Conservation (phyloP, 2,888 invertebrate genomes). For the Hypselothyrea guttata region DNA sequence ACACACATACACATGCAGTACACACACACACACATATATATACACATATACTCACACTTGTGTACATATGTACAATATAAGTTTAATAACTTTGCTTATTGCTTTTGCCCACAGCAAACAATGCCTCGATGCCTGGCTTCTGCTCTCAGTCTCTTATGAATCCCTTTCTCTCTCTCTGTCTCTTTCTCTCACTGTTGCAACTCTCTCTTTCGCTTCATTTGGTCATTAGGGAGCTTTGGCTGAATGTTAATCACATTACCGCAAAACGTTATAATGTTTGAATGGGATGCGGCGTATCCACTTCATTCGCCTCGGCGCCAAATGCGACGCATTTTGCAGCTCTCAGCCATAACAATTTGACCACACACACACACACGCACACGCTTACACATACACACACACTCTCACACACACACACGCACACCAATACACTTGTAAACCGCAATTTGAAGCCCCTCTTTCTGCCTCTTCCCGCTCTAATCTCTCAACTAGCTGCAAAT, state of each 20-base stretch:
- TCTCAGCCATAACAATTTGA: slow-evolving; percentile 69
- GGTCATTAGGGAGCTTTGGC: slow-evolving; percentile 63
- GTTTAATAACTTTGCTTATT: slow-evolving; percentile 71
- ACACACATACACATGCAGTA: neutral
- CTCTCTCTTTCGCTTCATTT: slow-evolving; percentile 9
- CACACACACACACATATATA: neutral
- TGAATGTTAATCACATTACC: slow-evolving; percentile 75
- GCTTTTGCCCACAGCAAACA: slow-evolving; percentile 33
- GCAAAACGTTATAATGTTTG: slow-evolving; percentile 73
- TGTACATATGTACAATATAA: slow-evolving; percentile 28
- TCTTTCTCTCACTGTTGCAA: too few relatives aligned
- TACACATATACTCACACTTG: slow-evolving; percentile 11
- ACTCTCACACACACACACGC: slow-evolving; percentile 15
- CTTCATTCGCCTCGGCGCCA: slow-evolving; percentile 23
- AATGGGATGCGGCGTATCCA: slow-evolving; percentile 21
- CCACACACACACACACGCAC: slow-evolving; percentile 24
- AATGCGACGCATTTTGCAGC: slow-evolving; percentile 16
- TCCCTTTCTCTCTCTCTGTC: too few relatives aligned
- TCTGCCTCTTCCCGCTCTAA: slow-evolving; percentile 8
- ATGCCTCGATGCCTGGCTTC: neutral
- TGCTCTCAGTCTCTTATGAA: too few relatives aligned
- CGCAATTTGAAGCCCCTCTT: slow-evolving; percentile 68
- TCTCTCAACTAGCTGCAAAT: slow-evolving; percentile 56
- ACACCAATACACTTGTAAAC: slow-evolving; percentile 63
- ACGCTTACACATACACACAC: slow-evolving; percentile 16